Base-by-base conservation (phyloP, 2,113 vertebrate species). In the Columba livia region DNA sequence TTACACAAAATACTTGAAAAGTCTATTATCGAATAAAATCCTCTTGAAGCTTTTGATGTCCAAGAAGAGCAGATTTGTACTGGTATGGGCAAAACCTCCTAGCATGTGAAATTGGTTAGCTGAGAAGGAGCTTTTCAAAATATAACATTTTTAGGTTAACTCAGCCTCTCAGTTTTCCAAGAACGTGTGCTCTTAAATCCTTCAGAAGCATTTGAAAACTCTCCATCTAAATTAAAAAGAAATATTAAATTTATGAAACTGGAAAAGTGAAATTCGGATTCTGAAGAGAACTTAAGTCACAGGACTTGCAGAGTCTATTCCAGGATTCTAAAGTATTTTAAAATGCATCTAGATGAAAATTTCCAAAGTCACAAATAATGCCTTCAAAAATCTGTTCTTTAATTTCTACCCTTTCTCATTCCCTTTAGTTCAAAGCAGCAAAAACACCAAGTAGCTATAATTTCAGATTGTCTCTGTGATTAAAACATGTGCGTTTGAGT, bases 11-110 rank as follows among this genome's bases (percentile, higher is more conserved):
- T 69, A 62, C 77, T 94, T 70, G n/a, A 81, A 67, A 90, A 81
- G 29, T 87, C 53, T 92, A 17, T 64, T 93, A 71, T 81, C 38
- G 84, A 92, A 90, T 64, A 57, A 90, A 93, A 77, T 71, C 64
- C 53, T 88, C 72, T 20, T 60, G 53, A 78, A 16, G 4, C 15
- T 86, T 82, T 74, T 94, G 94, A 93, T 75, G 71, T 50, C 67
- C 71, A 85, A 58, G 81, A 85, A 73, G 29, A 67, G 29, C 26
- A 86, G 34, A 83, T 84, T 74, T 9, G 1, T 60, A 48, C 11
- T 38, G 50, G 12, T 78, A 34, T n/a, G 34, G 60, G 19, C 62
- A 94, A 93, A 88, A 42, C 3, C 21, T 29, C 48, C 9, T 20
- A 61, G 48, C n/a, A 92, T 38, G 24, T 75, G 77, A 84, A 91